Conservation (phyloP, 1,140 invertebrate genomes). For the Metopolophium dirhodum region DNA sequence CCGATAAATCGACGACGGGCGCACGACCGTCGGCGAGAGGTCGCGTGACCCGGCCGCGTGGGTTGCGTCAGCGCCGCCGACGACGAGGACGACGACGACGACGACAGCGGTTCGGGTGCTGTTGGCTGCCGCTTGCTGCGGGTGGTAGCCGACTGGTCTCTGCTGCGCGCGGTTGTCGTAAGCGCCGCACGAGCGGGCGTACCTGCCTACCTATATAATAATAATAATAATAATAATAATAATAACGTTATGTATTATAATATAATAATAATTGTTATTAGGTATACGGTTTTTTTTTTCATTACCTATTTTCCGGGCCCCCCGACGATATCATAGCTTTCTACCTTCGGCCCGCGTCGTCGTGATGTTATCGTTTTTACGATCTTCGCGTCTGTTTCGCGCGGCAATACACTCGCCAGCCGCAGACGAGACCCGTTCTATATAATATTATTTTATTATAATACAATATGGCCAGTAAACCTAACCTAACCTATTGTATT, state of each 20-base stretch:
- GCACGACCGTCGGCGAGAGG: constrained; percentile 25
- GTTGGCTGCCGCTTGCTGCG: neutral
- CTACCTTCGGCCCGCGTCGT: neutral
- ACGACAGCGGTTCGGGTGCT: neutral
- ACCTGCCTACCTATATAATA: neutral
- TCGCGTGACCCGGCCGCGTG: constrained; percentile 22
- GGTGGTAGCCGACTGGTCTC: neutral
- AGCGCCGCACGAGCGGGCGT: neutral
- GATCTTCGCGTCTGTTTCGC: neutral
- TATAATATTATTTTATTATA: neutral
- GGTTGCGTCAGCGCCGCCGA: constrained; percentile 24
- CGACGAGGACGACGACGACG: neutral
- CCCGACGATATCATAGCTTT: neutral
- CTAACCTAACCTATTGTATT: no score
- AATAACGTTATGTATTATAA: neutral
- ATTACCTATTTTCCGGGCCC: neutral
- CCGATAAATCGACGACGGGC: constrained; percentile 29
- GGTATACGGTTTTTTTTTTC: neutral
- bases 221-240: neutral
- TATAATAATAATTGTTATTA: neutral
- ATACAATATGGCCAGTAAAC: neutral
- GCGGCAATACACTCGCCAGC: neutral
- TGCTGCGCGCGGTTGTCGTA: neutral
- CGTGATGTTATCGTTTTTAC: constrained; percentile 8
- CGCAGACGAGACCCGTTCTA: neutral